Conservation (phyloP, 1,140 invertebrate genomes). For the Schlechtendalia chinensis region DNA sequence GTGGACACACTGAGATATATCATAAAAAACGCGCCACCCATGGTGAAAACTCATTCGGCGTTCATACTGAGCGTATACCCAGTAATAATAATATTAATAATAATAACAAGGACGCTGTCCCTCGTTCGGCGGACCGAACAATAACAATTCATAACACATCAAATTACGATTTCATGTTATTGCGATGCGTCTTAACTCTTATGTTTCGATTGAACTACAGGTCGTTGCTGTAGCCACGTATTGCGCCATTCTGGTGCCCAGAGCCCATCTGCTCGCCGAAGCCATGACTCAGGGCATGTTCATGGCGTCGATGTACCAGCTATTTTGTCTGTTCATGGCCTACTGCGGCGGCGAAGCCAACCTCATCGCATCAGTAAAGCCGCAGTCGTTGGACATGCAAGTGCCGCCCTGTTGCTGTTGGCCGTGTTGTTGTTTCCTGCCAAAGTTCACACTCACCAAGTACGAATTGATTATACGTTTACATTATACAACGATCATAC, state of each 20-base stretch:
- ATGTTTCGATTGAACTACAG: constrained; percentile 54
- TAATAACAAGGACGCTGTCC: no score
- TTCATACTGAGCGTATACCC: constrained; percentile 65
- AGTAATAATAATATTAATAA: no score
- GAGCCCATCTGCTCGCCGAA: constrained; percentile 63
- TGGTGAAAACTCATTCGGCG: constrained; percentile 60
- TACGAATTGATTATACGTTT: constrained; percentile 53
- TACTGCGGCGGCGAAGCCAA: constrained; percentile 64
- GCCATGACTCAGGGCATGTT: constrained; percentile 64
- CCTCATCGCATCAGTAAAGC: constrained; percentile 60
- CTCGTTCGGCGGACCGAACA: no score
- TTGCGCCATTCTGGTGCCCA: constrained; percentile 62
- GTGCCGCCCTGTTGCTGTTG: constrained; percentile 65
- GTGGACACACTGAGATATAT: constrained; percentile 60
- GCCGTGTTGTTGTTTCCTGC: constrained; percentile 63
- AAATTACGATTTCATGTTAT: no score
- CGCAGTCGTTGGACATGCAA: constrained; percentile 59
- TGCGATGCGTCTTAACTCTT: no score
- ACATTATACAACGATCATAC: no score
- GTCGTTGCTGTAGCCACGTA: constrained; percentile 61
- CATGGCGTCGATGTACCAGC: constrained; percentile 64
- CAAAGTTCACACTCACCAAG: constrained; percentile 61
- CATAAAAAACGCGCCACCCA: constrained; percentile 58
- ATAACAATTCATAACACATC: no score
- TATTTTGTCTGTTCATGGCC: constrained; percentile 62